phyloP scores from a whole-genome alignment of 2,113 vertebrate genomes.

The Vimba vimba region DNA sequence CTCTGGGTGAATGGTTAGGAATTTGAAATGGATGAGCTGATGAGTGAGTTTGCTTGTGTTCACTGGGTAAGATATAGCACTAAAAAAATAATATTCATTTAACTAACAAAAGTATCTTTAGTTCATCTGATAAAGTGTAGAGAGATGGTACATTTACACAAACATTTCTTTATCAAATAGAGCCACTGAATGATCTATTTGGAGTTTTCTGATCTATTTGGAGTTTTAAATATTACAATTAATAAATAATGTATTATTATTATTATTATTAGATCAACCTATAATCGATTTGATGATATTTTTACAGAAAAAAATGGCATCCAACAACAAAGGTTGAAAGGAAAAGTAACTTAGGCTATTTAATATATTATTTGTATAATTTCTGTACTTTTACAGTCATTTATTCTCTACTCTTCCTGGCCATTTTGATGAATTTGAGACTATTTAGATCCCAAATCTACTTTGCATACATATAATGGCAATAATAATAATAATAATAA shows the following conservation, averaged over 20 bases:
- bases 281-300: too few relatives aligned
- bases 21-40: slow-evolving; percentile 22
- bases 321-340: too few relatives aligned
- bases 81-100: not conserved
- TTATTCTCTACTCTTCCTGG: not conserved
- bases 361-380: not conserved
- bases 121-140: not conserved
- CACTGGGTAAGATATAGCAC: not conserved
- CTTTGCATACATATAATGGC: not conserved
- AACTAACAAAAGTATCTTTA: not conserved
- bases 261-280: not conserved
- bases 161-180: not conserved
- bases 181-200: not conserved
- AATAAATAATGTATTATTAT: not conserved
- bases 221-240: too few relatives aligned
- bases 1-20: not conserved
- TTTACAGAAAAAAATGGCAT: too few relatives aligned
- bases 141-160: not conserved
- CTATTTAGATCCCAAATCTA: not conserved
- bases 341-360: not conserved
- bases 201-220: not conserved
- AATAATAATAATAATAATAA: not conserved
- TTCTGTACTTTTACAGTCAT: not conserved
- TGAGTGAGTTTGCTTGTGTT: slow-evolving; percentile 22
- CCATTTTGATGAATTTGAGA: not conserved